Base-by-base conservation (phyloP, 2,113 vertebrate genomes). In the Albula goreensis region DNA sequence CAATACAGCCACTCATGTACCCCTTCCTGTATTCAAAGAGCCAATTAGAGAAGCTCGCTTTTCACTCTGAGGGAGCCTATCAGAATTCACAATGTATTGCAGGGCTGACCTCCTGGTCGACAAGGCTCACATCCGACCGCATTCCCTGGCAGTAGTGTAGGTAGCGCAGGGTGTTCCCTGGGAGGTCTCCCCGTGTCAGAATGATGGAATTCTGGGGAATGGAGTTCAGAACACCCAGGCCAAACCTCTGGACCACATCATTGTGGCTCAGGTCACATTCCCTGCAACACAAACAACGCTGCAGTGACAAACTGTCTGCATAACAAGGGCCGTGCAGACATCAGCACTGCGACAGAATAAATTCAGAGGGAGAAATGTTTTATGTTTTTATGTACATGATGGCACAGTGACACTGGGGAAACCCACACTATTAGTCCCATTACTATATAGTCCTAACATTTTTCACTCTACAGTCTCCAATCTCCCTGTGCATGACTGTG, bases 91-190 rank as follows among this genome's bases (percentile, higher is more conserved):
- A 3, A 3, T 60, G 41, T 79, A 0, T 17, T 19, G 66, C 50
- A 22, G 31, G 22, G 22, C 85, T 66, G 93, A 99, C 98, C 97
- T 99, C 98, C 91, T 99, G 98, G 92, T 99, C 98, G 78, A 99
- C 97, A 17, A 99, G 94, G 19, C 95, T 96, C 80, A 98, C 56
- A 88, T 99, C 97, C 2, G 97, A 96, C 86, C 98, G 96, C 60
- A 96, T 70, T 0, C 93, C 96, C 89, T 97, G 96, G 1, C 98
- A 99, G 74, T 98, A 99, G 93, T 98, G 95, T 50, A 99, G 60
- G 77, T 99, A 99, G 88, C 98, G 98, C 84, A 99, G 93, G 74
- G 97, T 95, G 91, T 99, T 99, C 50, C 98, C 98, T 0, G 98
- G 98, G 86, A 99, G 91, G 90, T 99, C 98, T 88, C 98, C 98